These are phyloP conservation scores for Glossosoma conforme DNA, from an alignment of 1,140 invertebrate genomes.

Conservation along the genomic window DNA sequence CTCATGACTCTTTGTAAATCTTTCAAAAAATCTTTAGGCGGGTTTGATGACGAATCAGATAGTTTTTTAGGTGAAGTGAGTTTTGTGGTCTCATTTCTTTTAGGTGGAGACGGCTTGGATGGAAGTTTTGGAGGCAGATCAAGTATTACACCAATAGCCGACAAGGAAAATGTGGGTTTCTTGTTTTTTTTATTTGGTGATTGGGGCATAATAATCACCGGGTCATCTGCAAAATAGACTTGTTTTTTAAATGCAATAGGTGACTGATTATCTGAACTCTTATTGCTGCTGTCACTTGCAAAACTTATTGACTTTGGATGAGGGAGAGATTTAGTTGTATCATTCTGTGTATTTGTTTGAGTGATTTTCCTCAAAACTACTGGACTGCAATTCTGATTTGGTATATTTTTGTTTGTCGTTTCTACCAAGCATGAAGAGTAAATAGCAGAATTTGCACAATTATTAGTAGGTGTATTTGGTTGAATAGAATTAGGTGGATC, in stretches of 20 bases:
- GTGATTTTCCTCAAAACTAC: conserved; percentile 11
- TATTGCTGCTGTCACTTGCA: conserved; percentile 7
- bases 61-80: conserved; percentile 71
- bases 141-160: background rate
- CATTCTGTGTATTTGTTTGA: conserved; percentile 8
- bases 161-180: conserved; percentile 16
- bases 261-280: conserved; percentile 8
- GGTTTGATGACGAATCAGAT: conserved; percentile 64
- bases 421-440: conserved; percentile 14
- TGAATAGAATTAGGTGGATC: too few relatives aligned
- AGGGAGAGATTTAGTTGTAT: background rate
- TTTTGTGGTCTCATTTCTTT: conserved; percentile 67
- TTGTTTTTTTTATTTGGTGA: conserved; percentile 18
- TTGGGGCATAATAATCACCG: conserved; percentile 1
- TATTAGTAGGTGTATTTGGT: too few relatives aligned
- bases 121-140: conserved; percentile 9
- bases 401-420: conserved; percentile 14
- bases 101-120: conserved; percentile 57
- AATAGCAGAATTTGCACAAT: conserved; percentile 5
- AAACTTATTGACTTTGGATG: conserved; percentile 8
- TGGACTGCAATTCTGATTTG: conserved; percentile 20
- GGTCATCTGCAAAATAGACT: conserved; percentile 7
- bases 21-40: conserved; percentile 77
- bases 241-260: conserved; percentile 20
- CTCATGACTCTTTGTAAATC: conserved; percentile 87